Conservation (phyloP, 1,140 invertebrate genomes). For the Thalassaphorura encarpata region DNA sequence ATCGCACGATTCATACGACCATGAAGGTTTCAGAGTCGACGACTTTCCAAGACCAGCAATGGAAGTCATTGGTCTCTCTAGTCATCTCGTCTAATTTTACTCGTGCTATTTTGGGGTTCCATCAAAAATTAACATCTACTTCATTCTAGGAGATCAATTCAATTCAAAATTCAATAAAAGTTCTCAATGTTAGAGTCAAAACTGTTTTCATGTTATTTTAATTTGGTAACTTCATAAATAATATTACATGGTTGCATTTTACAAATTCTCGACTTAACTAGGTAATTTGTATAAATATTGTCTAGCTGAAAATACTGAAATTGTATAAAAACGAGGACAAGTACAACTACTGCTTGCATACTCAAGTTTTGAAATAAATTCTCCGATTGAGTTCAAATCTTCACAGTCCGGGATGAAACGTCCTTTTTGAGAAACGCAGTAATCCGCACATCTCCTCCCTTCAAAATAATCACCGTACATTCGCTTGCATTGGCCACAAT, state of each 20-base stretch:
- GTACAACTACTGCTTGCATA: slow-evolving; percentile 7
- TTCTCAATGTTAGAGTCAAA: background rate
- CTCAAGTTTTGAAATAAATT: slow-evolving; percentile 32
- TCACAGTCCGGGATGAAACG: slow-evolving; percentile 40
- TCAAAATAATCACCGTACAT: slow-evolving; percentile 43
- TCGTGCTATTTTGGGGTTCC: background rate
- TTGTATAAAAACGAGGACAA: background rate
- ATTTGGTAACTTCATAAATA: too few species aligned
- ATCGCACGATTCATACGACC: slow-evolving; percentile 61
- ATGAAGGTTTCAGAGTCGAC: background rate
- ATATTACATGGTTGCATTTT: background rate
- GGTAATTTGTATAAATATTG: background rate
- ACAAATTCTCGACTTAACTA: background rate
- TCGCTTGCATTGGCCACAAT: slow-evolving; percentile 43
- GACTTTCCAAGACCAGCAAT: background rate
- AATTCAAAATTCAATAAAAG: background rate
- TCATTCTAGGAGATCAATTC: background rate
- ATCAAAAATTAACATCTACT: background rate
- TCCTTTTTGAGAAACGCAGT: slow-evolving; percentile 38
- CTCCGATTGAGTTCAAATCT: slow-evolving; percentile 38
- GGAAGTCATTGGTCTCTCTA: background rate
- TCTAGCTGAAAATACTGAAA: background rate
- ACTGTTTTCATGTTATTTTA: background rate
- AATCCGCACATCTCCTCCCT: slow-evolving; percentile 40
- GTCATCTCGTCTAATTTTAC: background rate